phyloP scores from a whole-genome alignment of 2,797 vertebrate species.

The Chelonia mydas region DNA sequence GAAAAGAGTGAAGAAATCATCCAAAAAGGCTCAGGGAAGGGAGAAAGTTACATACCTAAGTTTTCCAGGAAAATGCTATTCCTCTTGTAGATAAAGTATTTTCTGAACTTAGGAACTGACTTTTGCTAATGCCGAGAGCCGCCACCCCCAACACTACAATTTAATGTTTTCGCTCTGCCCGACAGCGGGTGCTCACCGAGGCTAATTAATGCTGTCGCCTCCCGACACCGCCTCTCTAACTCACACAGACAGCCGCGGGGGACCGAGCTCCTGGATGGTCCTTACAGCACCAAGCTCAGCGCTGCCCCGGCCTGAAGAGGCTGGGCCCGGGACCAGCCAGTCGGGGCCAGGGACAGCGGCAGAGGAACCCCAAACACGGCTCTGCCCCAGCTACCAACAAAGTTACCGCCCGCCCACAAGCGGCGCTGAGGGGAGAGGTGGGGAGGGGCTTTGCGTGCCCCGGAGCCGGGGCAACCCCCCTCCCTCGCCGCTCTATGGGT shows the following conservation, averaged over 20 bases:
- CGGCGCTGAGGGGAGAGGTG: not conserved
- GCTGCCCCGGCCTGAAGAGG: too few species aligned
- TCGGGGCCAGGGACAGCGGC: not conserved
- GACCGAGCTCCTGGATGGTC: too few species aligned
- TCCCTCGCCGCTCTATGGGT: not conserved
- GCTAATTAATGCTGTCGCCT: not conserved
- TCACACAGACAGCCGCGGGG: not conserved
- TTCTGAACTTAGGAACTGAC: not conserved
- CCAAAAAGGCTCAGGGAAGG: not conserved
- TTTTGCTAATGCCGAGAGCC: not conserved
- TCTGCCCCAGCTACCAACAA: not conserved
- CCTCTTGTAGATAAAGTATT: not conserved
- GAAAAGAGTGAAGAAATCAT: not conserved
- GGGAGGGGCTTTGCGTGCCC: not conserved
- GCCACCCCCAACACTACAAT: not conserved
- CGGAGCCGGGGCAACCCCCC: not conserved
- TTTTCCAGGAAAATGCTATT: not conserved
- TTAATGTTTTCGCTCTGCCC: not conserved
- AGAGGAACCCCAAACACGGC: not conserved
- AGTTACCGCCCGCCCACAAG: conserved; percentile 2
- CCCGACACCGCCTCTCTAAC: not conserved
- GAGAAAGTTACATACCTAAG: not conserved
- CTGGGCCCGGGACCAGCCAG: too few species aligned
- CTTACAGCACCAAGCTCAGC: not conserved
- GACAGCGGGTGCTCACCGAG: not conserved